Conservation (phyloP, 2,888 invertebrate genomes). For the Chloroclysta siterata region DNA sequence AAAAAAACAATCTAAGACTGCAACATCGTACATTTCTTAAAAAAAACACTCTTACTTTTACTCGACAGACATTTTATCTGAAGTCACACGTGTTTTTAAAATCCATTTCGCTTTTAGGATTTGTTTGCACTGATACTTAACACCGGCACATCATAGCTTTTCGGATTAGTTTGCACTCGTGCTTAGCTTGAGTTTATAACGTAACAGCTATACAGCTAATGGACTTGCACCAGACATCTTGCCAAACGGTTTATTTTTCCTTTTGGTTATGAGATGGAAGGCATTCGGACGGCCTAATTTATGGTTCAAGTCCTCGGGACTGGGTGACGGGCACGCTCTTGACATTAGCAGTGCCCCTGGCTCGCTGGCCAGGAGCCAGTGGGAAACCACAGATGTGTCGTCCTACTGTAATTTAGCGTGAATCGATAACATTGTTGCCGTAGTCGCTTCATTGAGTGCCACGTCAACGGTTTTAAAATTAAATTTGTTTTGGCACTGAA, state of each 20-base stretch:
- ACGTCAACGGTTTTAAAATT: slow-evolving; percentile 22
- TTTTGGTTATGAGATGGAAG: slow-evolving; percentile 12
- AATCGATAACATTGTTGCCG: slow-evolving; percentile 46
- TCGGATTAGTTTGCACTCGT: slow-evolving; percentile 6
- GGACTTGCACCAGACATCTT: slow-evolving; percentile 13
- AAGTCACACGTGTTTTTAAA: slow-evolving; percentile 7
- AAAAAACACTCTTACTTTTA: neutral
- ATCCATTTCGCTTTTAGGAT: slow-evolving; percentile 14
- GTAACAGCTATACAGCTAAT: slow-evolving; percentile 5
- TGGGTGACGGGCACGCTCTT: slow-evolving; percentile 44
- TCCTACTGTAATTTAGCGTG: slow-evolving; percentile 34
- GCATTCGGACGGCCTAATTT: slow-evolving; percentile 4
- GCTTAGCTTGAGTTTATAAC: slow-evolving; percentile 12
- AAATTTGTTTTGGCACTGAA: slow-evolving; percentile 10
- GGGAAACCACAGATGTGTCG: slow-evolving; percentile 47
- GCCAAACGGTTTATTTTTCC: slow-evolving; percentile 7
- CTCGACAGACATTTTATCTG: slow-evolving; percentile 9
- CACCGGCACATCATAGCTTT: neutral
- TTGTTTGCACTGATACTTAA: slow-evolving; percentile 6
- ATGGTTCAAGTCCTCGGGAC: slow-evolving; percentile 28
- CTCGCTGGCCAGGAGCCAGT: slow-evolving; percentile 41
- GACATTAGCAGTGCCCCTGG: slow-evolving; percentile 50
- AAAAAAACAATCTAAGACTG: slow-evolving; percentile 8
- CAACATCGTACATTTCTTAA: slow-evolving; percentile 7
- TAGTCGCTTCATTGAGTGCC: slow-evolving; percentile 25